phyloP scores from a whole-genome alignment of 2,113 vertebrate species.

The Syngnathus floridae region DNA sequence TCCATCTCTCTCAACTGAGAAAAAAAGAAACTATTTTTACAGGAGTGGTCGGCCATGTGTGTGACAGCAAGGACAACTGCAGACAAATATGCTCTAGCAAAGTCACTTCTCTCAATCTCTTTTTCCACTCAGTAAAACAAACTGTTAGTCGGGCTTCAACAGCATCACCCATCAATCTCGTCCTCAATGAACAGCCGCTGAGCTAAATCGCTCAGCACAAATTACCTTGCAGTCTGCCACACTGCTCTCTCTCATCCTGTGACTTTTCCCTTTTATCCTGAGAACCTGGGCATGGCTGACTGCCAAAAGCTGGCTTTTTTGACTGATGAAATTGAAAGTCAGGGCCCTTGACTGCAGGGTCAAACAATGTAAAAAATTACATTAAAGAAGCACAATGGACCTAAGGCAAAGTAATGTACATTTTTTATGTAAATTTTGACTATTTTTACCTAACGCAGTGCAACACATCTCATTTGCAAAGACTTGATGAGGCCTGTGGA shows the following conservation, averaged over 20 bases:
- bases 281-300: constrained; percentile 33
- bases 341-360: constrained; percentile 18
- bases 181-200: constrained; percentile 33
- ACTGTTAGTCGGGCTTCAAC: constrained; percentile 29
- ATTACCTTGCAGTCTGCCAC: constrained; percentile 35
- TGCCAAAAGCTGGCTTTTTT: constrained; percentile 47
- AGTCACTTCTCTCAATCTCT: constrained; percentile 36
- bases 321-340: constrained; percentile 49
- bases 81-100: constrained; percentile 31
- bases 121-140: constrained; percentile 43
- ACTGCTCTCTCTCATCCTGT: constrained; percentile 21
- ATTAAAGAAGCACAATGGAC: constrained; percentile 23
- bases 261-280: constrained; percentile 37
- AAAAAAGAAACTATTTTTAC: not conserved
- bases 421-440: too few species aligned
- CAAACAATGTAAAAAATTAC: constrained; percentile 24
- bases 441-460: too few species aligned
- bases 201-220: constrained; percentile 34
- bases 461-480: too few species aligned
- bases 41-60: constrained; percentile 11
- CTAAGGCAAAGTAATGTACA: not conserved
- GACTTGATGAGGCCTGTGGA: too few species aligned
- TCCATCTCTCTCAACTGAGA: too few species aligned
- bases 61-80: constrained; percentile 9
- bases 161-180: constrained; percentile 36